A percentile compares a stretch with the other conserved stretches of the same genome.
Evolutionary conservation across 1,140 invertebrate genomes (phyloP).

Genomic region (Sipha flava): DNA sequence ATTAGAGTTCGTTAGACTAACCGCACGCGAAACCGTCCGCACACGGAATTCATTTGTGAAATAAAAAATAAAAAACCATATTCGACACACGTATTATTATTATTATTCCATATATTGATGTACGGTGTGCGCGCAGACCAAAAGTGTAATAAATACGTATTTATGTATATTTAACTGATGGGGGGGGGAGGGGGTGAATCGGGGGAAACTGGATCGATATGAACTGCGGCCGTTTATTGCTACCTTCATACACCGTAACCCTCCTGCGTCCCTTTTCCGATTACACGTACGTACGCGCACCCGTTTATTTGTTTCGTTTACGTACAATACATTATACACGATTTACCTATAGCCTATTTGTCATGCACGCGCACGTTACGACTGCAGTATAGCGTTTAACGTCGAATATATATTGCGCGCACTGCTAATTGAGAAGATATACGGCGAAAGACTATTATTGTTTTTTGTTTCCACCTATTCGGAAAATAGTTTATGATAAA

Average conservation of each 20-base stretch:
- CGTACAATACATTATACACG: background rate
- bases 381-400: background rate
- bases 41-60: background rate
- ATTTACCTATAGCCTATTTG: background rate
- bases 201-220: background rate
- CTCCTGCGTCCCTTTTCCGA: background rate
- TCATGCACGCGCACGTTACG: background rate
- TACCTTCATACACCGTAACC: background rate
- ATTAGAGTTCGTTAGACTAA: constrained; percentile 25
- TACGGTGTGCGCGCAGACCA: background rate
- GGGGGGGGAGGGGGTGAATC: background rate
- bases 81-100: background rate
- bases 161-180: background rate
- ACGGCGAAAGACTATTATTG: no score
- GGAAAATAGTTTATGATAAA: no score
- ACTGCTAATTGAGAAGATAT: no score
- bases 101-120: background rate
- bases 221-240: background rate
- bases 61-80: background rate
- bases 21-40: background rate
- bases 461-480: no score
- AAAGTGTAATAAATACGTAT: no score
- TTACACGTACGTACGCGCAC: background rate
- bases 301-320: background rate
- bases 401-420: background rate